Percentiles rank a stretch among this genome's conserved stretches.
Conservation (phyloP, 2,113 vertebrate genomes). For the Acrocephalus arundinaceus region DNA sequence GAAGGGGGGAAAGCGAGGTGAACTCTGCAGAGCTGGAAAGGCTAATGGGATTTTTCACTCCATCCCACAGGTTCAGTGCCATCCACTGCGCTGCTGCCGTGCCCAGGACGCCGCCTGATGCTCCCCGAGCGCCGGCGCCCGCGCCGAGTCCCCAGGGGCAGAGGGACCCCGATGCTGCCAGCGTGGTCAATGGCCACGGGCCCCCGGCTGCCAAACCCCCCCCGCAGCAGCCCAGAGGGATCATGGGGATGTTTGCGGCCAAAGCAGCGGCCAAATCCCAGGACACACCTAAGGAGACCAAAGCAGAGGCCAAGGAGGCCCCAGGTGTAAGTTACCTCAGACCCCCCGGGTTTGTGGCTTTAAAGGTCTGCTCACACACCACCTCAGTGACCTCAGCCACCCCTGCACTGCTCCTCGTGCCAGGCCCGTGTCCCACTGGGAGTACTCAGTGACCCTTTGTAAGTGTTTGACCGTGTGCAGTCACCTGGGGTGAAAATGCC, state of each 20-base stretch:
- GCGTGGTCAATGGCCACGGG: constrained; percentile 68
- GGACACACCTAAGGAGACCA: constrained; percentile 75
- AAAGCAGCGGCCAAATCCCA: constrained; percentile 77
- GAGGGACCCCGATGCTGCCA: not conserved
- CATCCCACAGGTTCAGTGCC: constrained; percentile 83
- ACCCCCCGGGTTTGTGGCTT: not conserved
- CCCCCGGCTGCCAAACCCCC: constrained; percentile 55
- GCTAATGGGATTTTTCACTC: not conserved
- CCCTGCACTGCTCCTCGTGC: not conserved
- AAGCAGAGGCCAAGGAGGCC: constrained; percentile 77
- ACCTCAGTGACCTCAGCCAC: not conserved
- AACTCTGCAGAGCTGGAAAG: not conserved
- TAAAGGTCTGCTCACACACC: fast-evolving
- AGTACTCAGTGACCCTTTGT: not conserved
- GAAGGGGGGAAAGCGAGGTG: not conserved
- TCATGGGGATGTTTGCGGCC: constrained; percentile 90
- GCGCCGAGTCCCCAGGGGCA: not conserved
- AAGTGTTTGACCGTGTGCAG: not conserved
- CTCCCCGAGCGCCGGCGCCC: constrained; percentile 38
- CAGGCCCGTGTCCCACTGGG: not conserved
- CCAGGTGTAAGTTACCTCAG: constrained; percentile 70
- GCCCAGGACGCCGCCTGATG: constrained; percentile 66
- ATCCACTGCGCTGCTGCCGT: constrained; percentile 83
- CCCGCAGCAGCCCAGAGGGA: constrained; percentile 81
- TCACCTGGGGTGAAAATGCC: not conserved